Evolutionary conservation across 2,797 vertebrate genomes (phyloP).

Genomic region (Limosa lapponica): DNA sequence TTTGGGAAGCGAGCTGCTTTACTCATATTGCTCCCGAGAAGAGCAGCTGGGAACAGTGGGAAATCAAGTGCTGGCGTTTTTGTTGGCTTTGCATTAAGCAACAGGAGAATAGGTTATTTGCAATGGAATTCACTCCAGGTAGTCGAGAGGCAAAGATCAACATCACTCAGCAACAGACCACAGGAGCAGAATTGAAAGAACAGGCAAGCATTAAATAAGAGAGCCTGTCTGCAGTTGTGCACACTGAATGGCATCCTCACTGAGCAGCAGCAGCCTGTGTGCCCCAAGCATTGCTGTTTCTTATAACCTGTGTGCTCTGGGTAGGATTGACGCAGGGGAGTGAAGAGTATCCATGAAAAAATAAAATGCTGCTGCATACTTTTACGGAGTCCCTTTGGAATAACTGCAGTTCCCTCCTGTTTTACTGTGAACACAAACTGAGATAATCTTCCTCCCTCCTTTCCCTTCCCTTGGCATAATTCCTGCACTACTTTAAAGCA

Average conservation of each 20-base stretch:
- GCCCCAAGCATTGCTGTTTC: neutral
- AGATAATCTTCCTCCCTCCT: neutral
- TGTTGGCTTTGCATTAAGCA: conserved; percentile 8
- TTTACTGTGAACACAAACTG: neutral
- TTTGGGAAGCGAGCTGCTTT: neutral
- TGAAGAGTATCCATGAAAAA: neutral
- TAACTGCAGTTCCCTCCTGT: neutral
- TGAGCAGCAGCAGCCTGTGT: neutral
- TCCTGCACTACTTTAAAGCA: neutral
- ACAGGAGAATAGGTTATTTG: neutral
- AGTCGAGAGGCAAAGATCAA: neutral
- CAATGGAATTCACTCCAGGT: neutral
- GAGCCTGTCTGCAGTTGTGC: neutral
- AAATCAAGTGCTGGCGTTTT: neutral
- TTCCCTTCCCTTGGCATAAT: neutral
- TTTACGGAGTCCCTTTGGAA: neutral
- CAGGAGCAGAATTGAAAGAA: neutral
- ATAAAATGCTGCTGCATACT: neutral
- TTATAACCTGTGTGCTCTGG: neutral
- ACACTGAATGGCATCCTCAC: neutral
- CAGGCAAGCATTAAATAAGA: neutral
- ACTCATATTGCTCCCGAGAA: neutral
- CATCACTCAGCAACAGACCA: neutral
- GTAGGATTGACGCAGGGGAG: neutral
- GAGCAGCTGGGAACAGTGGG: neutral